A percentile compares a stretch with the other conserved stretches of the same genome.
phyloP scores from a whole-genome alignment of 2,888 invertebrate species.

The Sceliomorpha sp. region DNA sequence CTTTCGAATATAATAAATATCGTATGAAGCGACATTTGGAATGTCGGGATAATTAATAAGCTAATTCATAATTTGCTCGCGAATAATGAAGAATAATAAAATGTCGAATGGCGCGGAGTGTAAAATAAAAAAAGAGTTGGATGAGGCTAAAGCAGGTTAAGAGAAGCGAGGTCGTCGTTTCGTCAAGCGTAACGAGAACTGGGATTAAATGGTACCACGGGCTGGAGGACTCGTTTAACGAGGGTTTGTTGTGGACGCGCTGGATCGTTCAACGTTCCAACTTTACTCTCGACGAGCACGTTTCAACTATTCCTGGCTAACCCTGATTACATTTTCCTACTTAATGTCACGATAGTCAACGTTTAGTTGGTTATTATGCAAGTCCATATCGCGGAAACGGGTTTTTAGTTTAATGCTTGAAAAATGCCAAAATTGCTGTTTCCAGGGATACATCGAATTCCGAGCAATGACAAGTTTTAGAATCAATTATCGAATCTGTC shows the following conservation, averaged over 20 bases:
- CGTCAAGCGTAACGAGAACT: slow-evolving; percentile 31
- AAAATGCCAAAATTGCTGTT: too few species aligned
- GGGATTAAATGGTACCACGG: slow-evolving; percentile 46
- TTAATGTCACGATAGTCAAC: slow-evolving; percentile 20
- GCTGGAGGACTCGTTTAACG: slow-evolving; percentile 46
- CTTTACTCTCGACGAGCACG: slow-evolving; percentile 44
- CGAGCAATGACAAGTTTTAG: too few species aligned
- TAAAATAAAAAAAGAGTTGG: slow-evolving; percentile 16
- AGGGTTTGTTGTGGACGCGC: slow-evolving; percentile 52
- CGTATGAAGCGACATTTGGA: too few species aligned
- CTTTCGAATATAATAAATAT: too few species aligned
- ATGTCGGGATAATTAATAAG: too few species aligned
- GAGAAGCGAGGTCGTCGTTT: slow-evolving; percentile 34
- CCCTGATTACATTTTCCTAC: slow-evolving; percentile 44
- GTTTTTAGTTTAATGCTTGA: too few species aligned
- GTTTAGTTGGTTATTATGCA: slow-evolving; percentile 27
- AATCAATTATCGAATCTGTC: too few species aligned
- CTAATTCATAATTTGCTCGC: too few species aligned
- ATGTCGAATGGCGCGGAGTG: background rate
- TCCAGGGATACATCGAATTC: too few species aligned
- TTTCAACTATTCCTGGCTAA: slow-evolving; percentile 43
- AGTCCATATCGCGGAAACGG: slow-evolving; percentile 9
- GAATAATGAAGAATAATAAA: too few species aligned
- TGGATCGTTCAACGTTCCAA: slow-evolving; percentile 34
- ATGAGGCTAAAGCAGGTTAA: slow-evolving; percentile 36